These are phyloP conservation scores for Eulemur rubriventer DNA, from an alignment of 2,797 vertebrate species.

Conservation along the genomic window DNA sequence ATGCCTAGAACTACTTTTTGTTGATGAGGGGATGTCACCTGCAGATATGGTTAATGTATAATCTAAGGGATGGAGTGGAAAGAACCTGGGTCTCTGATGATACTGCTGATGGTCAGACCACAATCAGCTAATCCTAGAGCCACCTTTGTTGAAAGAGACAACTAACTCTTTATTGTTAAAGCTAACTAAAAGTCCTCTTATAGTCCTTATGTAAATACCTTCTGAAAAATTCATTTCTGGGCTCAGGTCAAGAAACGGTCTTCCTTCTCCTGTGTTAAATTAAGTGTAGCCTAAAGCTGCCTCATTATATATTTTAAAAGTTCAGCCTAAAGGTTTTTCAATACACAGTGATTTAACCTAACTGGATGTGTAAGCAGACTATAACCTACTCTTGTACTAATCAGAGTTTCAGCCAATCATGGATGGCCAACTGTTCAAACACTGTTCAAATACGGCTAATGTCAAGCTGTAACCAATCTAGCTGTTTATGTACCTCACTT, in stretches of 20 bases:
- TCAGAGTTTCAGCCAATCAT: not conserved
- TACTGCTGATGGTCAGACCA: not conserved
- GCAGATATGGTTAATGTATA: not conserved
- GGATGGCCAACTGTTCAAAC: not conserved
- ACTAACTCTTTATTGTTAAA: not conserved
- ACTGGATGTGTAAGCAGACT: not conserved
- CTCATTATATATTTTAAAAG: not conserved
- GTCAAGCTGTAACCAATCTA: not conserved
- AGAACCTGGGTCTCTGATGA: not conserved
- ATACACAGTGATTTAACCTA: not conserved
- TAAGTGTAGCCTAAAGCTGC: not conserved
- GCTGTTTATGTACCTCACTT: not conserved
- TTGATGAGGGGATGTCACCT: not conserved
- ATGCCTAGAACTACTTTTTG: not conserved
- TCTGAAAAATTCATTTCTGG: not conserved
- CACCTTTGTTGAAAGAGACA: not conserved
- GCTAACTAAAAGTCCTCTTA: not conserved
- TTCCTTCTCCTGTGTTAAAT: not conserved
- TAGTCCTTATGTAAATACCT: not conserved
- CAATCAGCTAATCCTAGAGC: not conserved
- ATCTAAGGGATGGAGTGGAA: not conserved
- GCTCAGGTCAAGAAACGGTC: not conserved
- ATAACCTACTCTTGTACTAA: not conserved
- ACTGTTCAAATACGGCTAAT: not conserved
- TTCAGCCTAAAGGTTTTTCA: not conserved